Evolutionary conservation across 2,113 vertebrate species (phyloP).

Genomic region (Delphinapterus leucas): DNA sequence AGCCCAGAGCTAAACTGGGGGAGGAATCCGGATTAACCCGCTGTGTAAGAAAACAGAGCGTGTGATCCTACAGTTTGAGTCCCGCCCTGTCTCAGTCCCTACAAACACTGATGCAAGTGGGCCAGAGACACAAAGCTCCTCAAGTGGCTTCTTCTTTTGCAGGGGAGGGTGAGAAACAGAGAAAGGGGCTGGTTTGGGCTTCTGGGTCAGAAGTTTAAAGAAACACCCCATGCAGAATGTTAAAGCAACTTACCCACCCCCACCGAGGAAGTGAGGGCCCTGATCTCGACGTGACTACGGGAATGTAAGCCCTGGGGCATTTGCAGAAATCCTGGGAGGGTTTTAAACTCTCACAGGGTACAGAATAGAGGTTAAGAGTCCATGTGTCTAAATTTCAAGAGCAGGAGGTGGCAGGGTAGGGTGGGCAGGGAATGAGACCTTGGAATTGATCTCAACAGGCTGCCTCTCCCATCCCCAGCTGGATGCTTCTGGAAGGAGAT

Average conservation of each 20-base stretch:
- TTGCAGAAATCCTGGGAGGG: neutral
- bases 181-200: neutral
- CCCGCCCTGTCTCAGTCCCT: neutral
- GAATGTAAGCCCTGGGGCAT: neutral
- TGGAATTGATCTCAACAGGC: fast-evolving
- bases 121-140: neutral
- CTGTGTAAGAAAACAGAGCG: fast-evolving
- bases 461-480: neutral
- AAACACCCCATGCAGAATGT: fast-evolving
- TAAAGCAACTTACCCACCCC: too few species aligned
- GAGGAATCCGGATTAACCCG: neutral
- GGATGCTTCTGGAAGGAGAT: neutral
- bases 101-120: neutral
- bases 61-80: fast-evolving
- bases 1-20: fast-evolving
- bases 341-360: fast-evolving
- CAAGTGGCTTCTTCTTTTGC: fast-evolving
- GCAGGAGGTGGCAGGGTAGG: fast-evolving
- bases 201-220: neutral
- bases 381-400: fast-evolving
- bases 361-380: neutral
- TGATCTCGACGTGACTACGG: fast-evolving
- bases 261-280: fast-evolving
- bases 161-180: fast-evolving
- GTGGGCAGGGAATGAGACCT: neutral